phyloP scores from a whole-genome alignment of 2,888 invertebrate genomes.

The Synanthedon tipuliformis region DNA sequence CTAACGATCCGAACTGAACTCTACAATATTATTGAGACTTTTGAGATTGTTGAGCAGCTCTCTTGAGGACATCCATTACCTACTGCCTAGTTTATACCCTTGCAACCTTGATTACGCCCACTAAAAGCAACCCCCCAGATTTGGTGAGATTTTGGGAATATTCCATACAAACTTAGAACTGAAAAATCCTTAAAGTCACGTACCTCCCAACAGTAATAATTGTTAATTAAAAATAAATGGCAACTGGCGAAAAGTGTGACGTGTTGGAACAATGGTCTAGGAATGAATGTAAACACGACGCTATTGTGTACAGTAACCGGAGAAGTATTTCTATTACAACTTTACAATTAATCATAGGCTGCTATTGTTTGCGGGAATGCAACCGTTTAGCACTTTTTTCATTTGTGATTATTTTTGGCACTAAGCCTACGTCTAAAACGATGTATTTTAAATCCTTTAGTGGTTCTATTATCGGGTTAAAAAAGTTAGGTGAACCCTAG shows the following conservation, averaged over 20 bases:
- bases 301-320: constrained; percentile 11
- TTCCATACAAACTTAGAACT: no score
- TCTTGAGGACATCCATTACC: no score
- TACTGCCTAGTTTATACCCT: no score
- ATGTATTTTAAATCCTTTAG: no score
- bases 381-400: neutral
- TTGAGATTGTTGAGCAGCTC: neutral
- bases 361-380: neutral
- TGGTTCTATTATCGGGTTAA: no score
- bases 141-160: no score
- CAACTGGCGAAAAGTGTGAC: constrained; percentile 2
- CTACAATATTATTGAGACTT: neutral
- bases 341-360: neutral
- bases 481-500: no score
- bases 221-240: constrained; percentile 12
- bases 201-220: neutral
- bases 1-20: neutral
- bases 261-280: neutral
- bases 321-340: constrained; percentile 14
- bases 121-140: no score
- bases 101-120: no score
- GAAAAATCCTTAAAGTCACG: no score
- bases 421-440: no score
- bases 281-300: constrained; percentile 13
- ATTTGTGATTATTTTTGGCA: neutral